Percentiles rank a stretch among this genome's conserved stretches.
These are phyloP conservation scores for Helicoverpa assulta DNA, from an alignment of 2,888 invertebrate genomes.

Conservation along the genomic window DNA sequence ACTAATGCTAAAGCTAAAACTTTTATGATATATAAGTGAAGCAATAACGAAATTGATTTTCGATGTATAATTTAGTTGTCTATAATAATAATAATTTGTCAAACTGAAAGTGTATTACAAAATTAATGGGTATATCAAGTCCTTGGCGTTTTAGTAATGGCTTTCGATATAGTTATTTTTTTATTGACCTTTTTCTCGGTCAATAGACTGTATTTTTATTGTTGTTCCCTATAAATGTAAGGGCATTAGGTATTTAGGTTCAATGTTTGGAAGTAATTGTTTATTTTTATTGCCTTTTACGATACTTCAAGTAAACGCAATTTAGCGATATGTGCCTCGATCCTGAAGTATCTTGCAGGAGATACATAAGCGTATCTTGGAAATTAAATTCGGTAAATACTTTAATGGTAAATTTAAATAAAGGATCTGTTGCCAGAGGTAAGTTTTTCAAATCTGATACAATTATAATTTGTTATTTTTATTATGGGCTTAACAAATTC, in stretches of 20 bases:
- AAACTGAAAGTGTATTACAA: constrained; percentile 15
- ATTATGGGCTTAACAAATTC: too few relatives aligned
- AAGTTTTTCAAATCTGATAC: too few relatives aligned
- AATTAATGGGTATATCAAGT: constrained; percentile 11
- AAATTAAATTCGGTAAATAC: too few relatives aligned
- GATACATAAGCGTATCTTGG: too few relatives aligned
- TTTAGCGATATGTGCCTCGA: not conserved
- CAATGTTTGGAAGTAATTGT: not conserved
- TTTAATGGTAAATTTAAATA: too few relatives aligned
- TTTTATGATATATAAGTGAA: too few relatives aligned
- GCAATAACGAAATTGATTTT: constrained; percentile 38
- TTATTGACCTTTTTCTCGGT: not conserved
- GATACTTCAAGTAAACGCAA: not conserved
- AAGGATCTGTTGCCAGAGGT: too few relatives aligned
- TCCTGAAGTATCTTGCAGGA: not conserved
- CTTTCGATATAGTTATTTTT: constrained; percentile 7
- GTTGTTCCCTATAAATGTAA: not conserved
- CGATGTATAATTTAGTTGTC: constrained; percentile 18
- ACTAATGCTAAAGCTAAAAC: too few relatives aligned
- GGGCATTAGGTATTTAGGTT: not conserved
- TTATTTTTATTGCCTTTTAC: not conserved
- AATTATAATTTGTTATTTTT: too few relatives aligned
- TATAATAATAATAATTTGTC: constrained; percentile 14
- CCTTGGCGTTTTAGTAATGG: not conserved
- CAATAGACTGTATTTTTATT: not conserved